Base-by-base conservation (phyloP, 2,113 vertebrate species). In the Tor tambroides region DNA sequence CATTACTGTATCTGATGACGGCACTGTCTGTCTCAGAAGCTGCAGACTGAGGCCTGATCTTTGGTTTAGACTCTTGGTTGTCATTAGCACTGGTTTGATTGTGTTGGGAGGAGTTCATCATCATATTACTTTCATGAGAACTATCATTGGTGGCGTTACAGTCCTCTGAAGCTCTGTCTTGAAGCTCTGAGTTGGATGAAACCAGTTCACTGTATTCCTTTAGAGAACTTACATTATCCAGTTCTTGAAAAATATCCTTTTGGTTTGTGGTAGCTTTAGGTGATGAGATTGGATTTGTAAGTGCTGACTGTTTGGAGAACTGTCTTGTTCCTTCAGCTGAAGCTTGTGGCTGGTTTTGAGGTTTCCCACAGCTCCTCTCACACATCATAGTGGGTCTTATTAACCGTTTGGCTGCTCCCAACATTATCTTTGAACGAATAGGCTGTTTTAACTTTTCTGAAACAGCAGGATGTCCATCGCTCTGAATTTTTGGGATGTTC, bases 281-380 rank as follows among this genome's bases (percentile, higher is more conserved):
- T 30, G 65, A 78, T 85, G 54, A 21, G 59, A 32, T 9, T 69
- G 35, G 23, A 78, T 21, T 10, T 35, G 15, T n/a, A 26, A 28
- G 17, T 72, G 46, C 23, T 1, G 74, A 11, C 10, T 23, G 43
- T 85, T 23, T 87, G 10, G 49, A 46, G 81, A 32, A 67, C 83
- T 41, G 89, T 26, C 80, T 86, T 35, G 46, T 83, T 61, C 7
- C 21, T 63, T 81, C 14, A 79, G 46, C 10, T 75, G 74, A 81
- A 87, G 88, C 85, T 80, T 17, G 32, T 41, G 11, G 30, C 35
- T 83, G 90, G 61, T 83, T 91, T 65, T 82, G 88, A 87, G 74
- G 35, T 88, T 6, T 88, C 56, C 56, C 8, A 61, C 56, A 61
- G 56, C 56, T 61, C 56, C 21, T 61, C 35, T 86, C 88, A 86